A percentile compares a stretch with the other conserved stretches of the same genome.
phyloP scores from a whole-genome alignment of 1,140 invertebrate species.

The Conus ventricosus region DNA sequence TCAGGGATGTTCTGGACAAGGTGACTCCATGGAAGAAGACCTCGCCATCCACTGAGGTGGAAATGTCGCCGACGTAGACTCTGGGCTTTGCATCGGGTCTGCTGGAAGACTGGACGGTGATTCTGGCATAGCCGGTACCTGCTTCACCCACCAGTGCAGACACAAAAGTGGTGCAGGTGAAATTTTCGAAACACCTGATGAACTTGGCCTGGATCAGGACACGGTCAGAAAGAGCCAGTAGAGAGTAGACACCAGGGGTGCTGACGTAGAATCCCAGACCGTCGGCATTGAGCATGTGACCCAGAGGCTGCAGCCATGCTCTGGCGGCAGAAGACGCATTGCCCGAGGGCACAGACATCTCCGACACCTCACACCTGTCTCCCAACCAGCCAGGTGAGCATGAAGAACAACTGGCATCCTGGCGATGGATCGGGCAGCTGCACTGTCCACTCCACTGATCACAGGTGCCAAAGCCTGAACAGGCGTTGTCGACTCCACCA shows the following conservation, averaged over 20 bases:
- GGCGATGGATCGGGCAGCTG: slow-evolving; percentile 51
- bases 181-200: slow-evolving; percentile 51
- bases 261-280: slow-evolving; percentile 48
- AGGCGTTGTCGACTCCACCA: slow-evolving; percentile 51
- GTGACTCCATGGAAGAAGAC: slow-evolving; percentile 47
- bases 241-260: slow-evolving; percentile 39
- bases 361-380: slow-evolving; percentile 49
- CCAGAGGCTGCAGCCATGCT: slow-evolving; percentile 36
- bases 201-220: slow-evolving; percentile 51
- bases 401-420: slow-evolving; percentile 44
- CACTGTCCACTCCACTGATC: slow-evolving; percentile 49
- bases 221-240: slow-evolving; percentile 44
- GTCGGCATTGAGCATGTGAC: slow-evolving; percentile 48
- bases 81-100: slow-evolving; percentile 29
- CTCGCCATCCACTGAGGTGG: slow-evolving; percentile 37
- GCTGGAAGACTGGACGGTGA: slow-evolving; percentile 41
- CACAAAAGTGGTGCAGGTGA: slow-evolving; percentile 50
- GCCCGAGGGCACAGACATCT: slow-evolving; percentile 10
- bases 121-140: slow-evolving; percentile 41
- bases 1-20: slow-evolving; percentile 36
- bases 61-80: slow-evolving; percentile 39
- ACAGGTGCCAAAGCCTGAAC: slow-evolving; percentile 54
- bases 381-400: slow-evolving; percentile 55
- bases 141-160: slow-evolving; percentile 41
- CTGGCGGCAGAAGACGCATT: not conserved